Evolutionary conservation across 2,113 vertebrate genomes (phyloP), one percentile per base, ranked within the genome.

Genomic region (Dromas ardeola): DNA sequence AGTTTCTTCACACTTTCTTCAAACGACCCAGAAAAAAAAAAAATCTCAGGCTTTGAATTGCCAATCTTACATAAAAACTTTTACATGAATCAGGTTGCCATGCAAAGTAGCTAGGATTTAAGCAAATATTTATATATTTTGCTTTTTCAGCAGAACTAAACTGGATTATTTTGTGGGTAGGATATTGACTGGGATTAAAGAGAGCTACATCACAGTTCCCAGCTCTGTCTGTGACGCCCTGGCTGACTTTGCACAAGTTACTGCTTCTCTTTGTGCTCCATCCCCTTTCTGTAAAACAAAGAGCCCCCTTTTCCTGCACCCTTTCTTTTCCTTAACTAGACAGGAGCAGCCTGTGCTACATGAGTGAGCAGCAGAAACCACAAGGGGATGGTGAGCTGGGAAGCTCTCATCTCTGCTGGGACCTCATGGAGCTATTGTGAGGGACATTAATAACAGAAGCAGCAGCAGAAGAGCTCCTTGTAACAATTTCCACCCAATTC

Each of bases 1-100:
- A 94, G 80, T 93, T 87, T 93, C 81, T 95, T 97, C 94, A 91
- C 87, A 94, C 97, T 94, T 96, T 93, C 94, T 94, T 95, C 81
- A 91, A 96, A 94, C 14, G 4, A 58, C 30, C 6, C 45, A 50
- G 22, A 25, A 26, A 52, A 86, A 95, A 95, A 96, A 91, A 88
- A n/a, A 4, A 16, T 50, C 63, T 61, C 70, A 81, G 63, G 87
- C 58, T 80, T 49, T 88, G 72, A 90, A 67, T 88, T 85, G 85
- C 73, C 93, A 87, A 58, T 88, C 88, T 84, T 59, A 67, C 8
- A 69, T n/a, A 83, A 93, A 90, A 90, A 59, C 47, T 76, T 79
- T 7, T 36, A 92, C 49, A 70, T 6, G 25, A 96, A 82, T 87
- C 43, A 87, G 53, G 74, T 52, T 93, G 80, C 86, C 89, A 95